phyloP scores from a whole-genome alignment of 2,113 vertebrate species.

The Tachycineta bicolor region DNA sequence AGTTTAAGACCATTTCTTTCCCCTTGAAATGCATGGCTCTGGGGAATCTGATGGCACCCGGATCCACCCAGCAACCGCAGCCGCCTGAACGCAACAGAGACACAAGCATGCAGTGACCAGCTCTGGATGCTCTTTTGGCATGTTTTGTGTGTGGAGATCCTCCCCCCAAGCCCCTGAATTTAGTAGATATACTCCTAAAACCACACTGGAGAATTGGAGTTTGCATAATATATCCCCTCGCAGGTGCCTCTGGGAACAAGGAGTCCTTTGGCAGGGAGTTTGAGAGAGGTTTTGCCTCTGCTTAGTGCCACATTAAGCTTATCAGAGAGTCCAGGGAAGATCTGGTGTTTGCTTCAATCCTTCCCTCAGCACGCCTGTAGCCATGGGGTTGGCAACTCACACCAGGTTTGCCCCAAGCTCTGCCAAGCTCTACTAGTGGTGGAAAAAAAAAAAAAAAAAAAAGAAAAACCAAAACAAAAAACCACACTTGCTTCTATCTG shows the following conservation, averaged over 20 bases:
- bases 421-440: not conserved
- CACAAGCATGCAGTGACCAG: no score
- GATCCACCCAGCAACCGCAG: not conserved
- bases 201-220: not conserved
- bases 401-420: not conserved
- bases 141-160: not conserved
- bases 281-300: not conserved
- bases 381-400: not conserved
- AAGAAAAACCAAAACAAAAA: no score
- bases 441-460: not conserved
- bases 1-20: not conserved
- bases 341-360: not conserved
- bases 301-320: not conserved
- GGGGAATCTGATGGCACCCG: not conserved
- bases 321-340: not conserved
- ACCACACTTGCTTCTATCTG: not conserved
- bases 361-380: not conserved
- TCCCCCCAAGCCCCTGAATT: fast-evolving
- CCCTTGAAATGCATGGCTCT: not conserved
- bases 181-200: not conserved
- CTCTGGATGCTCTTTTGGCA: not conserved
- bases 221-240: not conserved
- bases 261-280: not conserved
- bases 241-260: not conserved
- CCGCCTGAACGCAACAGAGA: fast-evolving